Percentiles rank a stretch among this genome's conserved stretches.
Evolutionary conservation across 35 echinoderm and acorn worm species (phyloP).

Genomic region (Ptychodera flava): DNA sequence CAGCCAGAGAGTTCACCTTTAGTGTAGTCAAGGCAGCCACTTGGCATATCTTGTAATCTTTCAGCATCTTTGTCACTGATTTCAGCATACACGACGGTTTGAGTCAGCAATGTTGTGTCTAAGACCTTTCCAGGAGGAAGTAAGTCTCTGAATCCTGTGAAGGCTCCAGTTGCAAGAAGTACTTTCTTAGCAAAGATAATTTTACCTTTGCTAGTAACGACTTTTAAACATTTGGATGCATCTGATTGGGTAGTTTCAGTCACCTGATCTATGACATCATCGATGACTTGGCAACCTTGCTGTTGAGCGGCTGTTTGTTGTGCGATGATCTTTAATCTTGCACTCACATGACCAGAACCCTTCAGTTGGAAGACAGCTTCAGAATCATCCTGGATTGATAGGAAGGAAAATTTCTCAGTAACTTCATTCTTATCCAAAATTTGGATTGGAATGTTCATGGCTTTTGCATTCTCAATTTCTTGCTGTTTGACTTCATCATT

Average conservation of each 20-base stretch:
- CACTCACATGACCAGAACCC: no score
- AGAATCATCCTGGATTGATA: no score
- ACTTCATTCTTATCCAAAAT: no score
- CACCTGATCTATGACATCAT: background rate
- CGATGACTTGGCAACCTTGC: no score
- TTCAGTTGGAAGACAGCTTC: no score
- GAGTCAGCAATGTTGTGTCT: slow-evolving; percentile 30
- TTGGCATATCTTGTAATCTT: slow-evolving; percentile 56
- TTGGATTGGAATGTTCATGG: no score
- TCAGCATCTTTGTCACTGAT: slow-evolving; percentile 29
- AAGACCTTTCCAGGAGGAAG: slow-evolving; percentile 17
- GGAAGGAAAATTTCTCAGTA: no score
- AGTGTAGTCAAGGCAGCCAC: background rate
- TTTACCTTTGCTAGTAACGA: slow-evolving; percentile 15
- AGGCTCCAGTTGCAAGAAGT: slow-evolving; percentile 61
- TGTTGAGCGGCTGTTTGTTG: no score
- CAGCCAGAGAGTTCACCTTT: slow-evolving; percentile 9
- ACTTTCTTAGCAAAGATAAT: slow-evolving; percentile 32
- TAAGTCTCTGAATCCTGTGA: slow-evolving; percentile 54
- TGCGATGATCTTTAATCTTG: no score
- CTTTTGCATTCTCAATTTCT: no score
- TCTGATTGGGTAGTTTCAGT: background rate
- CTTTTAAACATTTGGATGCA: background rate
- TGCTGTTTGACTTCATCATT: background rate
- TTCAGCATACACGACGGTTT: slow-evolving; percentile 40